Percentiles rank a stretch among this genome's conserved stretches.
Conservation (phyloP, 2,888 invertebrate species). For the Sarcophaga subvicina region DNA sequence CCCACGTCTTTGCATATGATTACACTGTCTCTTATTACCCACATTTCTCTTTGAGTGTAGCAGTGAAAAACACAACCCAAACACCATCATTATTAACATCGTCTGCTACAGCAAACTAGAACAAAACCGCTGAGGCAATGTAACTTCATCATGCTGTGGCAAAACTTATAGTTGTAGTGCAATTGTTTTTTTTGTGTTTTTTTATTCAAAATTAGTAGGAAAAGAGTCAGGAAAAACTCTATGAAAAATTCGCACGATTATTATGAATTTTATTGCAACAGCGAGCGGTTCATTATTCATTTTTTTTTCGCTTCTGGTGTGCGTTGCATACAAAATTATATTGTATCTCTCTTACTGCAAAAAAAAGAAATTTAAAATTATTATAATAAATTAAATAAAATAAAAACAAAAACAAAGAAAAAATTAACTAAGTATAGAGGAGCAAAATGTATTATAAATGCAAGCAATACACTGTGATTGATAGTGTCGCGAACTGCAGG, state of each 20-base stretch:
- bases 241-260: conserved; percentile 67
- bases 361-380: conserved; percentile 16
- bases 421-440: too few relatives aligned
- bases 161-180: conserved; percentile 30
- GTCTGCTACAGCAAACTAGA: too few relatives aligned
- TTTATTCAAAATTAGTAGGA: conserved; percentile 14
- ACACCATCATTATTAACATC: too few relatives aligned
- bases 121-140: conserved; percentile 39
- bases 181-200: too few relatives aligned
- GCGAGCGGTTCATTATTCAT: conserved; percentile 8
- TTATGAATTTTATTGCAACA: conserved; percentile 57
- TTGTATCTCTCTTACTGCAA: conserved; percentile 20
- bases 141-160: conserved; percentile 55
- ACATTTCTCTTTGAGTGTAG: conserved; percentile 7
- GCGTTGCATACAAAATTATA: conserved; percentile 46
- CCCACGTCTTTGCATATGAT: too few relatives aligned
- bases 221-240: conserved; percentile 23
- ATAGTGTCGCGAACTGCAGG: conserved; percentile 24
- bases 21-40: too few relatives aligned
- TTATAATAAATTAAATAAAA: conserved; percentile 43
- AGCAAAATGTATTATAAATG: too few relatives aligned
- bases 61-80: too few relatives aligned
- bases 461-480: conserved; percentile 37
- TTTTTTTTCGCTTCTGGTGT: neutral
- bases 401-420: neutral